A percentile compares a stretch with the other conserved stretches of the same genome.
Evolutionary conservation across 1,140 invertebrate genomes (phyloP).

Genomic region (Temnothorax curvispinosus): DNA sequence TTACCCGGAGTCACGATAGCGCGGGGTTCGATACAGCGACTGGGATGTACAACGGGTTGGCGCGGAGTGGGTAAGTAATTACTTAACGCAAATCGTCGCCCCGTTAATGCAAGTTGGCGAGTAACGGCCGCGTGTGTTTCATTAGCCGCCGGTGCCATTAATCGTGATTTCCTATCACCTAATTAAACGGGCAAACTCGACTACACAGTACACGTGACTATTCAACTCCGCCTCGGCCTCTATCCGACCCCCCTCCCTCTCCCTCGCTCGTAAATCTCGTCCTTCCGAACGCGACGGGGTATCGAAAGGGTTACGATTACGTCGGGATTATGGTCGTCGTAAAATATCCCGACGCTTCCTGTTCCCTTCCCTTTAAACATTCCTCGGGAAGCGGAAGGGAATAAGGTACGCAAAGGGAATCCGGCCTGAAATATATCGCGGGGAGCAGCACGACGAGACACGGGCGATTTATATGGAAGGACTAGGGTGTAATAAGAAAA

Average conservation of each 20-base stretch:
- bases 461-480: neutral
- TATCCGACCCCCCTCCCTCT: no score
- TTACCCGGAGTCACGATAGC: neutral
- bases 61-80: constrained; percentile 23
- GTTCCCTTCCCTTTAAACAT: neutral
- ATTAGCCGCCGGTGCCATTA: constrained; percentile 52
- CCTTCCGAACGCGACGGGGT: constrained; percentile 13
- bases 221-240: neutral
- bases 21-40: no score
- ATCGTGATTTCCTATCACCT: constrained; percentile 55
- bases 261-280: constrained; percentile 45
- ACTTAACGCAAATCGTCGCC: constrained; percentile 63
- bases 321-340: constrained; percentile 34
- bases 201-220: constrained; percentile 36
- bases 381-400: neutral
- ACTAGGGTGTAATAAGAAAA: neutral
- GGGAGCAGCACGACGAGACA: neutral
- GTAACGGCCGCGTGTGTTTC: constrained; percentile 53
- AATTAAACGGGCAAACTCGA: constrained; percentile 59
- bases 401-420: neutral
- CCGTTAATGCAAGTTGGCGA: constrained; percentile 39
- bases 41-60: no score
- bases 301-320: constrained; percentile 41
- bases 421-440: neutral
- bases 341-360: constrained; percentile 8